Evolutionary conservation across 2,888 invertebrate species (phyloP), one percentile per base, ranked within the genome.

Genomic region (Flexamia atlantica): DNA sequence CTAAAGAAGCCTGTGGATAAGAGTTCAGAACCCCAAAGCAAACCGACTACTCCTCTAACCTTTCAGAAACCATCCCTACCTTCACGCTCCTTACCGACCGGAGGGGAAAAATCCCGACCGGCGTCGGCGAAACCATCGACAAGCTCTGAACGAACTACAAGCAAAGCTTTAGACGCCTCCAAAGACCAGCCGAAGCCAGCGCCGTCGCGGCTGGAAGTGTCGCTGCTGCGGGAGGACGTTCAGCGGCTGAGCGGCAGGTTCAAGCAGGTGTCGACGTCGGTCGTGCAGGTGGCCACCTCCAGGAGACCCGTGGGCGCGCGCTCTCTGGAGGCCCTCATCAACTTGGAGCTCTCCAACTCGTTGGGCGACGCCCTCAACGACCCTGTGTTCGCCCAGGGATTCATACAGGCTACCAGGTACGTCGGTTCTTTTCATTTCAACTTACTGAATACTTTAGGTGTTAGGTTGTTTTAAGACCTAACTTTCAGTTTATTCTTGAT

Each of bases 291-390:
- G 1, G 70, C 70, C 20, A 20, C 32, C n/a, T 70, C 70, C 30
- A 20, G 12, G 5, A 1, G 20, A 36, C 40, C 70, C 23, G 70
- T 70, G 36, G 12, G 70, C 14, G 12, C 23, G 3, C 32, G 40
- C 14, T 70, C 70, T 7, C n/a, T 70, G n/a, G 70, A 70, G 40
- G 32, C 70, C 20, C 70, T 70, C 23, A 17, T 70, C 20, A 70
- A 32, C 40, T 20, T 20, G 0, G 70, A 70, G 40, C 2, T 70
- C 3, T 23, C 32, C 20, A 70, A 17, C 23, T 40, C n/a, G n/a
- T 40, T 70, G 17, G 70, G 40, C 2, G 40, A n/a, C 20, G 70
- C n/a, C 1, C 20, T 70, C 30, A 70, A 70, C 20, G 40, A 70
- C 23, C 40, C 70, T 9, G 23, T 1, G 32, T 40, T 28, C 17